Conservation (phyloP, 2,797 vertebrate species). For the Erethizon dorsatum region DNA sequence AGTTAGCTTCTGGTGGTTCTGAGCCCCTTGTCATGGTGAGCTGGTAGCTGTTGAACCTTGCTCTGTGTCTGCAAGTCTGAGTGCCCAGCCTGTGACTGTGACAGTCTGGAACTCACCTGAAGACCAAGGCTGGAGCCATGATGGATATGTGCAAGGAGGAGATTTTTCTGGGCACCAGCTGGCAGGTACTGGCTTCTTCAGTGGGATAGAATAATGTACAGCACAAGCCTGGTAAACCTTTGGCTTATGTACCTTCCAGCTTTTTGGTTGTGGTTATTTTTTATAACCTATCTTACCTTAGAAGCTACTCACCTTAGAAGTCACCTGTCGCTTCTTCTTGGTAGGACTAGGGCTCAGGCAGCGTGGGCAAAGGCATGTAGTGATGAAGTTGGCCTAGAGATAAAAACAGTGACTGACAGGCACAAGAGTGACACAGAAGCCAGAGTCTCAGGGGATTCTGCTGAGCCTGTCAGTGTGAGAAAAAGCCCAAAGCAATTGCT, state of each 20-base stretch:
- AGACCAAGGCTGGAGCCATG: not conserved
- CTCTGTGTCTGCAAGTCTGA: not conserved
- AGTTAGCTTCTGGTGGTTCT: not conserved
- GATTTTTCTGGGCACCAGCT: not conserved
- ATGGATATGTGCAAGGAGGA: constrained; percentile 28
- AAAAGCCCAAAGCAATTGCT: not conserved
- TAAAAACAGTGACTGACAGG: constrained; percentile 7
- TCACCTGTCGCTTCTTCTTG: constrained; percentile 25
- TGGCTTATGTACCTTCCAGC: not conserved
- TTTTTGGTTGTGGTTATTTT: not conserved
- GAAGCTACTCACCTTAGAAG: not conserved
- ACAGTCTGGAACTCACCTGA: not conserved
- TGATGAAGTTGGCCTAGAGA: not conserved
- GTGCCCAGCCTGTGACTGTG: not conserved
- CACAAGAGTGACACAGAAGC: not conserved
- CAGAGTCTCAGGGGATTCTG: not conserved
- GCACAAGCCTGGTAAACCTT: not conserved
- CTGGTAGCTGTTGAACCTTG: not conserved
- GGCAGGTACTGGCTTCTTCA: not conserved
- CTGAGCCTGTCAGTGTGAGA: constrained; percentile 41
- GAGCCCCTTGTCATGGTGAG: not conserved
- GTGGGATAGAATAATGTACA: not conserved
- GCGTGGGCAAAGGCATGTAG: not conserved
- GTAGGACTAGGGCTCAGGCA: not conserved
- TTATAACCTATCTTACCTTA: not conserved